Percentiles rank a stretch among this genome's conserved stretches.
phyloP scores from a whole-genome alignment of 2,797 vertebrate species.

The Poeciliopsis paucimaculata region DNA sequence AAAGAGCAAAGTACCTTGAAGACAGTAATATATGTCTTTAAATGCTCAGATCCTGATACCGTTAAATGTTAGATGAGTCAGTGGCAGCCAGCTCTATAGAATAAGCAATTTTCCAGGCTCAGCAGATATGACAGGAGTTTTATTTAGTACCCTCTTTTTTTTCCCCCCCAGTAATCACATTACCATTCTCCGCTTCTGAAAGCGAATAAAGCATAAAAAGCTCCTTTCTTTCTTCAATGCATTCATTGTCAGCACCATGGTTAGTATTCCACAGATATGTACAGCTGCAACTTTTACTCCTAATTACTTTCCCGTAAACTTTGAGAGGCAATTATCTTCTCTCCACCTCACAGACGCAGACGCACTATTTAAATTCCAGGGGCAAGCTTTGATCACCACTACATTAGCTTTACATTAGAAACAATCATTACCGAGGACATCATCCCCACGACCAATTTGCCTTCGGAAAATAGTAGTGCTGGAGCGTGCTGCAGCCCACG shows the following conservation, averaged over 20 bases:
- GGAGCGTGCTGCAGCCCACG: conserved; percentile 61
- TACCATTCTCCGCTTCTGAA: background rate
- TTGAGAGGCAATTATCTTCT: conserved; percentile 65
- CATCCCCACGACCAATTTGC: conserved; percentile 79
- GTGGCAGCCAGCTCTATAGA: background rate
- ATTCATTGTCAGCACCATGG: conserved; percentile 18
- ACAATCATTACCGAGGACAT: conserved; percentile 79
- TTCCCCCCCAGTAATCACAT: background rate
- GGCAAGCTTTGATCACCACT: conserved; percentile 74
- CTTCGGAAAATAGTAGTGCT: conserved; percentile 74
- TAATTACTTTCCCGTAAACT: conserved; percentile 67
- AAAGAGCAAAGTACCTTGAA: background rate
- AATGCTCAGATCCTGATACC: background rate
- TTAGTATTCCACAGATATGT: conserved; percentile 34
- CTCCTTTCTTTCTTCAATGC: background rate
- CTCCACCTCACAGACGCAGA: conserved; percentile 37
- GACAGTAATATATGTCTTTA: background rate
- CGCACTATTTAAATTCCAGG: conserved; percentile 58
- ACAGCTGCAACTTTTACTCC: conserved; percentile 48
- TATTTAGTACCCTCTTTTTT: conserved; percentile 1
- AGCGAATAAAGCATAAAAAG: background rate
- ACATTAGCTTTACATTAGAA: conserved; percentile 84
- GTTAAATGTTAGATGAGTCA: background rate
- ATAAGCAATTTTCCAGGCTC: conserved; percentile 1
- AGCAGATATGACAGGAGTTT: conserved; percentile 12